These are phyloP conservation scores for Lepus townsendii DNA, from an alignment of 2,797 vertebrate species.

Conservation along the genomic window DNA sequence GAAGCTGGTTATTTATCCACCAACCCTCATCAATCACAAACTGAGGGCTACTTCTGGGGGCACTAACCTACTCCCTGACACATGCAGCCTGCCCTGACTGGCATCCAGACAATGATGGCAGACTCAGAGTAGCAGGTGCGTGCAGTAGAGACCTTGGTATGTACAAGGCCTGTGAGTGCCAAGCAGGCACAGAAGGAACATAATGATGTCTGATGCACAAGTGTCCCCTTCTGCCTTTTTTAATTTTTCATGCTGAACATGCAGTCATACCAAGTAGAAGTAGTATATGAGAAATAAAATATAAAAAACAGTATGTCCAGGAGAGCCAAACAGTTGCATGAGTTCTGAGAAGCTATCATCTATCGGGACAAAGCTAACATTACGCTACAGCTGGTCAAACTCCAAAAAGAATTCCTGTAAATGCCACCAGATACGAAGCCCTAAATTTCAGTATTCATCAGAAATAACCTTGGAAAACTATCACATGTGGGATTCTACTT, in stretches of 20 bases:
- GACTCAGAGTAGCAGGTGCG: neutral
- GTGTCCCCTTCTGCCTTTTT: neutral
- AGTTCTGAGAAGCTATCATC: constrained; percentile 49
- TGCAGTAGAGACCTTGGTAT: rapidly evolving
- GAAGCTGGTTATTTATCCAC: neutral
- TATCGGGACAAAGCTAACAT: constrained; percentile 1
- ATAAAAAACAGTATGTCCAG: neutral
- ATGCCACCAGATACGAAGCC: constrained; percentile 67
- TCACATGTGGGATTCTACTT: neutral
- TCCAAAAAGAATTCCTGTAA: constrained; percentile 60
- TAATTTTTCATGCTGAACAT: neutral
- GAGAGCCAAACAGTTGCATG: neutral
- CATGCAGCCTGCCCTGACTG: neutral
- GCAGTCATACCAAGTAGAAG: neutral
- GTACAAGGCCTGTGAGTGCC: neutral
- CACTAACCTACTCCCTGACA: neutral
- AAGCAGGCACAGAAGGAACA: rapidly evolving
- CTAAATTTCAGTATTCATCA: constrained; percentile 64
- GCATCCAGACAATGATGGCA: neutral
- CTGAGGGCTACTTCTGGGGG: neutral
- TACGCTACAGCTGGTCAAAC: constrained; percentile 49
- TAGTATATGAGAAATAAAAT: constrained; percentile 3
- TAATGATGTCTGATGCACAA: neutral
- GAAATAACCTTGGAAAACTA: constrained; percentile 56
- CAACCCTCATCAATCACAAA: neutral